Evolutionary conservation across 2,888 invertebrate genomes (phyloP), one percentile per base, ranked within the genome.

Genomic region (Sialis fuliginosa): DNA sequence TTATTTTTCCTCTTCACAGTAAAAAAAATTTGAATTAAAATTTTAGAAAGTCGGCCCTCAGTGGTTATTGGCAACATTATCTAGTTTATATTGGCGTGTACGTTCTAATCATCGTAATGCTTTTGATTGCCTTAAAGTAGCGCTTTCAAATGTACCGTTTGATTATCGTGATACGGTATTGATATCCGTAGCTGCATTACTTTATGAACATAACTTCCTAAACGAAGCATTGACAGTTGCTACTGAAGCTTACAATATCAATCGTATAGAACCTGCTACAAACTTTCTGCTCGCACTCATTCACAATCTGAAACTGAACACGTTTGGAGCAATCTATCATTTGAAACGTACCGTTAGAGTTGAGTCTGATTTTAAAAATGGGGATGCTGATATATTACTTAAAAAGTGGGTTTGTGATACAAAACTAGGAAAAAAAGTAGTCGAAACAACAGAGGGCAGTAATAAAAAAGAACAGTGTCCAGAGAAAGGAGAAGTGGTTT

Each of bases 71-170:
- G 75, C 77, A 54, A 79, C 81, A 8, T 59, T 87, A 39, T 80
- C 86, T 0, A 82, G 81, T 0, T 63, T 86, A 12, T 85, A 86
- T 61, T 88, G 86, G 86, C 71, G 86, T 6, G 74, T 81, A 1
- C 70, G 79, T 4, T 77, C 79, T 6, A 80, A 82, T 57, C 71
- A 74, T 33, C 68, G 69, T 42, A 79, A 81, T 57, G 80, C 81
- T 0, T 61, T 83, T 6, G 77, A 79, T 54, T 88, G 87, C 60
- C 68, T 83, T 6, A 69, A 79, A 39, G 63, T 74, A 6, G 78
- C 82, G 1, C 67, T 75, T 32, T 66, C 68, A 51, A 62, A 65
- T n/a, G 74, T 72, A 6, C 75, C 75, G 0, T 61, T 64, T 4
- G 70, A 73, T 51, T 72, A 75, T 53, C 69, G 68, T 8, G 84